Percentiles rank a stretch among this genome's conserved stretches.
These are phyloP conservation scores for Propithecus perrieri DNA, from an alignment of 2,797 vertebrate genomes.

Conservation along the genomic window DNA sequence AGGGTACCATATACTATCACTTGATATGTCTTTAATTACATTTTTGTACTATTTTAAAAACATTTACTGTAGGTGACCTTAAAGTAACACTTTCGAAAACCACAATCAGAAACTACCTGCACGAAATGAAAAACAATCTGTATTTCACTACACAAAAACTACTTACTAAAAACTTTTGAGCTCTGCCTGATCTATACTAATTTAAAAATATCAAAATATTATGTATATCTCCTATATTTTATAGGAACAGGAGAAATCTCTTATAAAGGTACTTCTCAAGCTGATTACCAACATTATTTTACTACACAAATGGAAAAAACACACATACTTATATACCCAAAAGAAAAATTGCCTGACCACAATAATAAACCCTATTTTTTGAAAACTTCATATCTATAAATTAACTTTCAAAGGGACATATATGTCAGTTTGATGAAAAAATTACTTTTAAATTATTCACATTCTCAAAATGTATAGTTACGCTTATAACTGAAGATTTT, in stretches of 20 bases:
- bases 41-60: neutral
- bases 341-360: neutral
- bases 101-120: neutral
- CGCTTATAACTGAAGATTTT: neutral
- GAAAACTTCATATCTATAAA: neutral
- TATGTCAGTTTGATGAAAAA: neutral
- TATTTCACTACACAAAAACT: neutral
- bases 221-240: neutral
- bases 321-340: neutral
- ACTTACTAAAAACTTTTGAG: neutral
- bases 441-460: neutral
- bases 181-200: neutral
- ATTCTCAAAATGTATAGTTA: constrained; percentile 21
- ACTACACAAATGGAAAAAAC: neutral
- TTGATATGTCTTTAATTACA: neutral
- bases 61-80: neutral
- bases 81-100: neutral
- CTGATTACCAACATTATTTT: neutral
- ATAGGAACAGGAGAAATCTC: neutral
- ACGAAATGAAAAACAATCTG: neutral
- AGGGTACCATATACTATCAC: neutral
- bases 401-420: neutral
- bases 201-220: neutral
- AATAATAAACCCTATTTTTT: neutral
- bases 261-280: neutral